These are phyloP conservation scores for Caenorhabditis doughertyi DNA, from an alignment of 2,888 invertebrate genomes.

Conservation along the genomic window DNA sequence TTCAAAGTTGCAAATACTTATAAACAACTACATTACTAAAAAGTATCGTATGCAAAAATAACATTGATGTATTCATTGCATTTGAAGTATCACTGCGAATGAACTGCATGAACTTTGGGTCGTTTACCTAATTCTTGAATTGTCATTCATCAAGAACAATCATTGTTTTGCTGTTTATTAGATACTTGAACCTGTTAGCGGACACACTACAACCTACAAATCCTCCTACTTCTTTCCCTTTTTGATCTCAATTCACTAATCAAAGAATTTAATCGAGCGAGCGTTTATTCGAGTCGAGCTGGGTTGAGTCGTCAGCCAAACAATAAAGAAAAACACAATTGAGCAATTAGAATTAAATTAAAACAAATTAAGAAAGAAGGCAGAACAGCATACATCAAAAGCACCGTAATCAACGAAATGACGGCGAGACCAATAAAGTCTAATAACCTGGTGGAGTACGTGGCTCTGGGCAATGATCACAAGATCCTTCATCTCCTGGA, in stretches of 20 bases:
- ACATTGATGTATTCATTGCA: too few relatives aligned
- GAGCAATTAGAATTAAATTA: slow-evolving; percentile 24
- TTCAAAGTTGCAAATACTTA: too few relatives aligned
- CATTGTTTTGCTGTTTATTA: slow-evolving; percentile 2
- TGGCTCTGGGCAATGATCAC: slow-evolving; percentile 82
- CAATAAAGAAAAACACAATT: slow-evolving; percentile 56
- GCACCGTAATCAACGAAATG: slow-evolving; percentile 40
- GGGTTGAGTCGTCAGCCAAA: slow-evolving; percentile 69
- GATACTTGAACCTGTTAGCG: slow-evolving; percentile 17
- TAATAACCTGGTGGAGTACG: slow-evolving; percentile 82
- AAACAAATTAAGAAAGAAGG: slow-evolving; percentile 27
- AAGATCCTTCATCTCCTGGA: slow-evolving; percentile 81
- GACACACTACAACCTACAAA: slow-evolving; percentile 40
- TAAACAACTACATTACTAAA: too few relatives aligned
- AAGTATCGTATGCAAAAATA: too few relatives aligned
- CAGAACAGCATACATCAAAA: slow-evolving; percentile 56
- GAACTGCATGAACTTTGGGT: too few relatives aligned
- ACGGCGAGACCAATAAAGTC: slow-evolving; percentile 53
- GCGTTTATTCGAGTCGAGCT: slow-evolving; percentile 66
- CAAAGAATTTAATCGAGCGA: slow-evolving; percentile 40
- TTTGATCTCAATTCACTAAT: slow-evolving; percentile 7
- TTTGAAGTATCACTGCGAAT: too few relatives aligned
- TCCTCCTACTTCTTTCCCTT: not conserved
- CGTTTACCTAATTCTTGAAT: too few relatives aligned
- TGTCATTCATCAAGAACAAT: not conserved